Base-by-base conservation (phyloP, 92 coral and sea anemone species). In the Umimayanthus chanpuru region DNA sequence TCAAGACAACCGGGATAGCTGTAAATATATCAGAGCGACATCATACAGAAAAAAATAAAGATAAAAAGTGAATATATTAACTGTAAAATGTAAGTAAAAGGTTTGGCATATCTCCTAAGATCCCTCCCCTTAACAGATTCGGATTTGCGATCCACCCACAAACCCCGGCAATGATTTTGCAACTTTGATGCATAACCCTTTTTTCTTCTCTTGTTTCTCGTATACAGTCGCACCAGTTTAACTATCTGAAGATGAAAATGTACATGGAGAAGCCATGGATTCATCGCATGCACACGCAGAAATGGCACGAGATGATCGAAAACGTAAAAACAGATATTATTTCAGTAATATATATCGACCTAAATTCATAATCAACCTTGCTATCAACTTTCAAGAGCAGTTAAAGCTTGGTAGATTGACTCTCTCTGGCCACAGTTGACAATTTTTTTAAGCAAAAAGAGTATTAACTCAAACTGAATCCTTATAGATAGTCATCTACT, bases 171-270 rank as follows among this genome's bases (percentile, higher is more conserved):
- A 21, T 61, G 25, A 21, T 23, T 61, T 61, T 61, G 23, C 68
- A 61, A 20, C 1, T 61, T 23, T 20, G 76, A 8, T 16, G 47
- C 36, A 39, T 73, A 38, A 73, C 43, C 2, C 25, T 40, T 15
- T 73, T 73, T 75, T 39, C 49, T 16, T 16, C 7, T 47, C 10
- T 47, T 47, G 10, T 47, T 47, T 11, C 50, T 47, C 50, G 50
- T 47, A 11, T 47, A 47, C 15, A 75, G 79, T 75, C 79, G 79
- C 28, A 75, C 14, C 39, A 5, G 26, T 75, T 75, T 75, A 20
- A 39, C 25, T 83, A 68, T 43, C 8, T 83, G 87, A 83, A 83
- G 66, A 83, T 0, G 64, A 83, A 83, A 36, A 26, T 83, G 78
- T 68, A 83, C 47, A 25, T 26, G 11, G 55, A 30, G 44, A 43